A percentile compares a stretch with the other conserved stretches of the same genome.
Evolutionary conservation across 2,888 invertebrate genomes (phyloP).

Genomic region (Melieria crassipennis): DNA sequence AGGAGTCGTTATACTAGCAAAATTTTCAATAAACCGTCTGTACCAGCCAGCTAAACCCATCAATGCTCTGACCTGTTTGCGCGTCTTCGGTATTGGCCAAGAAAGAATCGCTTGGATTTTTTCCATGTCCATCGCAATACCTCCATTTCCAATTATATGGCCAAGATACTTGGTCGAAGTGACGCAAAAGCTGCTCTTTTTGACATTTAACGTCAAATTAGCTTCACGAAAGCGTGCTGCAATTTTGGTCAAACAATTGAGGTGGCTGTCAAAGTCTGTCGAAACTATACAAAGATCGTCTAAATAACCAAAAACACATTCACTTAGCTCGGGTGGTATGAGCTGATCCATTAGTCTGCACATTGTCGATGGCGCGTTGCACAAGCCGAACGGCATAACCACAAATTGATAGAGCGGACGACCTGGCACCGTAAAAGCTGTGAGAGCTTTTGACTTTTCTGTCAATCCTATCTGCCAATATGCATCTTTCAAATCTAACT

Average conservation of each 20-base stretch:
- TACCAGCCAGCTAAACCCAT: slow-evolving; percentile 17
- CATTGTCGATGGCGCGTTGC: slow-evolving; percentile 10
- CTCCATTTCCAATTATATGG: slow-evolving; percentile 33
- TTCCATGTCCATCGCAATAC: slow-evolving; percentile 36
- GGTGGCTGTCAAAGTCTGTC: too few species aligned
- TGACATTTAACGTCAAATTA: slow-evolving; percentile 33
- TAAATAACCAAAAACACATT: slow-evolving; percentile 35
- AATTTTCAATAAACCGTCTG: slow-evolving; percentile 23
- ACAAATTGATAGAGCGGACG: slow-evolving; percentile 41
- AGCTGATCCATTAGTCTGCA: slow-evolving; percentile 36
- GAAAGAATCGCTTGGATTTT: slow-evolving; percentile 29
- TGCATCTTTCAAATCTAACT: slow-evolving; percentile 40
- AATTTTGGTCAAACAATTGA: background rate
- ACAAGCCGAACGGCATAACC: slow-evolving; percentile 39
- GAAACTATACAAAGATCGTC: slow-evolving; percentile 19
- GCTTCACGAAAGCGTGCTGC: slow-evolving; percentile 29
- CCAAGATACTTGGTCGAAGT: slow-evolving; percentile 31
- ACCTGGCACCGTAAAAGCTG: slow-evolving; percentile 39
- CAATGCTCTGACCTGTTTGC: slow-evolving; percentile 31
- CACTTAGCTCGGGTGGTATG: slow-evolving; percentile 34
- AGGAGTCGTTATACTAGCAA: slow-evolving; percentile 21
- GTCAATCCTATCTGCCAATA: slow-evolving; percentile 40
- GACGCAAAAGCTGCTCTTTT: slow-evolving; percentile 9
- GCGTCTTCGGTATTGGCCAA: background rate
- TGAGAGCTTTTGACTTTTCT: slow-evolving; percentile 29